Percentiles rank a stretch among this genome's conserved stretches.
Evolutionary conservation across 1,140 invertebrate species (phyloP).

Genomic region (Pogonomyrmex barbatus): DNA sequence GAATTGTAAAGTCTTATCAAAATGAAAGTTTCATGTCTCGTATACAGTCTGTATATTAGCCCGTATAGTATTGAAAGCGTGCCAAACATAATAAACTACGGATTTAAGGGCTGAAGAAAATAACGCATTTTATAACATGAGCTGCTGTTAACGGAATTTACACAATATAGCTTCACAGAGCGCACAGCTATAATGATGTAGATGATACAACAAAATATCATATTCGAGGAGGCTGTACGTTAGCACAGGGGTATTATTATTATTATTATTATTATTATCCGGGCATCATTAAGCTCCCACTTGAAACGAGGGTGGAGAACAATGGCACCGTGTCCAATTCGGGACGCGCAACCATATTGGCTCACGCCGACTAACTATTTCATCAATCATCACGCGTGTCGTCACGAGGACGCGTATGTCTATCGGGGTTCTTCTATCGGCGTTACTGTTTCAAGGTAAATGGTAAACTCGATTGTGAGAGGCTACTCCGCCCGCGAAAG

Average conservation of each 20-base stretch:
- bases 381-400: background rate
- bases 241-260: background rate
- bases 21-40: background rate
- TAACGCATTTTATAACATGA: background rate
- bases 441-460: background rate
- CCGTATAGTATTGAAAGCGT: background rate
- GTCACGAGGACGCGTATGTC: background rate
- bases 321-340: slow-evolving; percentile 40
- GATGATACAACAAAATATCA: background rate
- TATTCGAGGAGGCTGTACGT: background rate
- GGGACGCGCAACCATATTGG: slow-evolving; percentile 1
- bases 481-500: background rate
- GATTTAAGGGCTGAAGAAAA: background rate
- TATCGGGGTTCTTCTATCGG: background rate
- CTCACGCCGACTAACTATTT: slow-evolving; percentile 41
- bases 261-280: slow-evolving; percentile 22
- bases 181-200: slow-evolving; percentile 9
- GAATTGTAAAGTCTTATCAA: background rate
- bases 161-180: background rate
- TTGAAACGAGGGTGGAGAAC: slow-evolving; percentile 49
- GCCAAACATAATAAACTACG: background rate
- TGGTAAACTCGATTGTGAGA: background rate
- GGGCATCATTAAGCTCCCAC: background rate
- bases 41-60: background rate
- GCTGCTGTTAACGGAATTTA: slow-evolving; percentile 29